Evolutionary conservation across 2,888 invertebrate genomes (phyloP).

Genomic region (Tipula helvola): DNA sequence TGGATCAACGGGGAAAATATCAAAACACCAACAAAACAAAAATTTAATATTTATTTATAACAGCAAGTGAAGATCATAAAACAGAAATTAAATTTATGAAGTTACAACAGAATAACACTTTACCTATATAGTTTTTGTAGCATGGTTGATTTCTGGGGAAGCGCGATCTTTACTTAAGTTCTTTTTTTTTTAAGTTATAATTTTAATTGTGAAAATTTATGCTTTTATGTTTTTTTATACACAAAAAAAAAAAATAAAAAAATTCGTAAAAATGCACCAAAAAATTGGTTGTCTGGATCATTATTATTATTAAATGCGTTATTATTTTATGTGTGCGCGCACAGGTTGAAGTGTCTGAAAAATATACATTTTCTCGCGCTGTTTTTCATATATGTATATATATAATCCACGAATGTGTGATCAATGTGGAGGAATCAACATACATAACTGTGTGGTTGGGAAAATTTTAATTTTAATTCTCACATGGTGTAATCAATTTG

Average conservation of each 20-base stretch:
- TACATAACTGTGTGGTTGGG: neutral
- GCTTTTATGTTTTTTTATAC: neutral
- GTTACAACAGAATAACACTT: neutral
- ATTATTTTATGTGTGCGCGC: neutral
- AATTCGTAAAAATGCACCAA: neutral
- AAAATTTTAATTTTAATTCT: neutral
- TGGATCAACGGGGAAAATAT: neutral
- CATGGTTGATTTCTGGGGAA: neutral
- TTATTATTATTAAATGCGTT: neutral
- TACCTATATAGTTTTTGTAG: neutral
- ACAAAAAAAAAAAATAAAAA: neutral
- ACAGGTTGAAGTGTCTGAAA: neutral
- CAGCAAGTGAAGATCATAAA: neutral
- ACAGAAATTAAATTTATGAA: neutral
- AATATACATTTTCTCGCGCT: neutral
- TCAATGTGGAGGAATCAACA: neutral
- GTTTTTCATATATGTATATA: neutral
- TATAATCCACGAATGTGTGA: neutral
- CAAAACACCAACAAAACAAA: neutral
- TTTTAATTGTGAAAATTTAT: constrained; percentile 4
- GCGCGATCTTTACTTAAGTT: neutral
- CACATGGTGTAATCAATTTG: neutral
- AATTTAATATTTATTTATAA: neutral
- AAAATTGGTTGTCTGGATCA: neutral
- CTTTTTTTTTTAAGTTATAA: neutral